Evolutionary conservation across 2,888 invertebrate species (phyloP), one percentile per base, ranked within the genome.

Genomic region (Agriopis aurantiaria): DNA sequence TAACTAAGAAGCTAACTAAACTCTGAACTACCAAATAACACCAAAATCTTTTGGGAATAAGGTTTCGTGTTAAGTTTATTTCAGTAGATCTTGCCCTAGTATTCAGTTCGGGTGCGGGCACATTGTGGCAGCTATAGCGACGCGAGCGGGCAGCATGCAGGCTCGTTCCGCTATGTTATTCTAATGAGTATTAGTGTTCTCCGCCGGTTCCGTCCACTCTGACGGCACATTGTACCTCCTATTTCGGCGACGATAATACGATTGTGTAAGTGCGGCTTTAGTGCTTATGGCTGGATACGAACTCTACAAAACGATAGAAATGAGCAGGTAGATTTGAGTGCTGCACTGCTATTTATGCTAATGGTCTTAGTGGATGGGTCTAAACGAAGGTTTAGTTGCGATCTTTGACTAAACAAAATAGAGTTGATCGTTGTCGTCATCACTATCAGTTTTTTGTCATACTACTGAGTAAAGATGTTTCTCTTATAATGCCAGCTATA

Each of bases 141-240:
- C 65, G 69, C 68, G 55, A 48, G 23, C 48, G 48, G 71, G 49
- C 57, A 67, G 62, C 71, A 71, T 69, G 73, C 70, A 73, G 75
- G 78, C 82, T 82, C 86, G 90, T 91, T 89, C 89, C 90, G 91
- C 83, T 89, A 92, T 93, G 93, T 93, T 92, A 93, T 92, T 93
- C 92, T 93, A 93, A 93, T 93, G 93, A 93, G 93, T 91, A 93
- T 93, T 93, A 93, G 90, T 88, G 89, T 89, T 89, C 87, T 88
- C 83, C 88, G 85, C 89, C 89, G 84, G 81, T 83, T 75, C 75
- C 77, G 82, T 82, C 83, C 84, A 81, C 81, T 80, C 80, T 79
- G 80, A 76, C 78, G 80, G 76, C 78, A 79, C 78, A 79, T 81
- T 80, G 79, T 78, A 80, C 77, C 82, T 82, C 80, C 82, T 80